These are phyloP conservation scores for Polyommatus iphigenia DNA, from an alignment of 2,888 invertebrate genomes.

Conservation along the genomic window DNA sequence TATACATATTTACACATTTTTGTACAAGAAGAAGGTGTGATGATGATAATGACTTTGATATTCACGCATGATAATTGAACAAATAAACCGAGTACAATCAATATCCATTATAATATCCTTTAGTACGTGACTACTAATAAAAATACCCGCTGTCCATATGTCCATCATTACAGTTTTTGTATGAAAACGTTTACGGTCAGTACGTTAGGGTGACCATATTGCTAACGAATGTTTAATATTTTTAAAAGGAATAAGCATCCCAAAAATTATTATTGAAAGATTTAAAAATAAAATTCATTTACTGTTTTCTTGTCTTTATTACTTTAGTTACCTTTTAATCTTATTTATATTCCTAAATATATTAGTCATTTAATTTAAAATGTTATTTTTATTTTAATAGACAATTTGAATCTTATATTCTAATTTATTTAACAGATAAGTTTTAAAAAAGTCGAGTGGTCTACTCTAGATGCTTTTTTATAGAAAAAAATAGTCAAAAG, in stretches of 20 bases:
- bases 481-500: no score
- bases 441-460: no score
- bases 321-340: no score
- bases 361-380: no score
- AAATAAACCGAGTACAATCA: constrained; percentile 39
- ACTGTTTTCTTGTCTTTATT: no score
- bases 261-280: neutral
- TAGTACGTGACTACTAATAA: constrained; percentile 50
- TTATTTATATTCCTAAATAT: no score
- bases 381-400: no score
- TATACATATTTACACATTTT: neutral
- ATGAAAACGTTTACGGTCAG: constrained; percentile 49
- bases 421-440: no score
- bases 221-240: constrained; percentile 6
- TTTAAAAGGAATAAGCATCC: neutral
- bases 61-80: constrained; percentile 32
- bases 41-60: constrained; percentile 6
- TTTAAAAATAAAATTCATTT: no score
- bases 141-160: constrained; percentile 56
- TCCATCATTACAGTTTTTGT: constrained; percentile 36
- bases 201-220: constrained; percentile 46
- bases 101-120: constrained; percentile 33
- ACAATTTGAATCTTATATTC: no score
- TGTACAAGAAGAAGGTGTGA: neutral
- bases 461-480: no score